Conservation (phyloP, 92 coral and sea anemone species). For the Palythoa grandiflora region DNA sequence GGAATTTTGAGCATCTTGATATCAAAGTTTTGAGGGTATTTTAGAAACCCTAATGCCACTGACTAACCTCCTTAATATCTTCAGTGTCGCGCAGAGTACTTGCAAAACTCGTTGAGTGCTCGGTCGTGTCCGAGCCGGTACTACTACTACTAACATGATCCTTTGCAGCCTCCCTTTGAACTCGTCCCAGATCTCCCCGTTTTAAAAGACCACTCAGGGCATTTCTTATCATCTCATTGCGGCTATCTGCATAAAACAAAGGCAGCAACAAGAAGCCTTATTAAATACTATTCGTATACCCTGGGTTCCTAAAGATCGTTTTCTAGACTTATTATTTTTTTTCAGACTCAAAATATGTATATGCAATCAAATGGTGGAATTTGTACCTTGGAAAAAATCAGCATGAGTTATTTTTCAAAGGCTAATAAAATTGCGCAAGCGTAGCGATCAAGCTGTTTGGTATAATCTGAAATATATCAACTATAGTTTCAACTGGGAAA, state of each 20-base stretch:
- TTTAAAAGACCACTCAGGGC: constrained; percentile 79
- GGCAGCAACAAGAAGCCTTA: too few relatives aligned
- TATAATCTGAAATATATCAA: too few relatives aligned
- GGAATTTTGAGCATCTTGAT: neutral
- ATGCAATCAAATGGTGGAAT: too few relatives aligned
- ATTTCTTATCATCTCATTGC: constrained; percentile 73
- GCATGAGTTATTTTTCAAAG: too few relatives aligned
- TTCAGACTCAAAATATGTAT: too few relatives aligned
- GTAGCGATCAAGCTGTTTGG: too few relatives aligned
- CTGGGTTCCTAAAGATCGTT: too few relatives aligned
- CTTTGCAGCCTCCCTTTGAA: constrained; percentile 27
- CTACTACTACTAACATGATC: constrained; percentile 67
- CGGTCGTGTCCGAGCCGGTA: constrained; percentile 61
- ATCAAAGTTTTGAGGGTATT: neutral
- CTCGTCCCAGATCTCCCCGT: constrained; percentile 61
- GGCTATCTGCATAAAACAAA: constrained; percentile 69
- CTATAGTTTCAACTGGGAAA: too few relatives aligned
- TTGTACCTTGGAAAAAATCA: too few relatives aligned
- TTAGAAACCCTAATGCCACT: neutral
- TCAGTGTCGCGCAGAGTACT: constrained; percentile 83
- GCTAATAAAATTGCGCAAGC: too few relatives aligned
- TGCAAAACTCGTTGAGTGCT: constrained; percentile 60
- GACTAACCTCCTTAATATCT: constrained; percentile 76
- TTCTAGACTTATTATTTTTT: too few relatives aligned
- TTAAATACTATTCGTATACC: neutral